Evolutionary conservation across 2,888 invertebrate species (phyloP), one percentile per base, ranked within the genome.

Genomic region (Rhaphigaster nebulosa): DNA sequence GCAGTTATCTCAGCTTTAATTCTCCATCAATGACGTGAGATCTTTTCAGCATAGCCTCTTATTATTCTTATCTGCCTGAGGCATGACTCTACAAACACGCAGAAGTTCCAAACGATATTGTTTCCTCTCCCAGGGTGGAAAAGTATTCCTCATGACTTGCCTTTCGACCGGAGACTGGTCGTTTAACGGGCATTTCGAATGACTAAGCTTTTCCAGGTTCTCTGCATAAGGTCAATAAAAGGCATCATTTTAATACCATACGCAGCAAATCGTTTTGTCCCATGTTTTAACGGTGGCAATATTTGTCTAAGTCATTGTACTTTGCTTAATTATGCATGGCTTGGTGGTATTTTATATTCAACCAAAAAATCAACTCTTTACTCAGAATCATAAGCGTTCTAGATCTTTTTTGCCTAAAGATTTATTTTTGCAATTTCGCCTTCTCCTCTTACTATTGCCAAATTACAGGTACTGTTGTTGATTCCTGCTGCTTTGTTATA

Each of bases 151-250:
- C 45, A 84, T 84, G 84, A 84, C 84, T 84, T 84, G 84, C 45
- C n/a, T 45, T 84, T 50, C 23, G 84, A 76, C 84, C 45, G 15
- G 5, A 45, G 84, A 50, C 84, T 84, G 84, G 84, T 38, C 84
- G 84, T n/a, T 84, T 84, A 84, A 84, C 84, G 41, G 84, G 45
- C 45, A 50, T 84, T 84, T 45, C 10, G n/a, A n/a, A 84, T 84
- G 84, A 84, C 84, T 41, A 84, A 84, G 84, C 84, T 50, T 5
- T 15, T 50, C 45, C 26, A n/a, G 20, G 84, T 38, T 50, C 45
- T 84, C 84, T 84, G 45, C 84, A 84, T 84, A 45, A n/a, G 84
- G 84, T 41, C 45, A 84, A 84, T 84, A 84, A 84, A 84, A 84
- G 84, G 18, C 84, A n/a, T 45, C 18, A 84, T n/a, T 45, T 23